Conservation (phyloP, 2,888 invertebrate genomes). For the Tiliacea aurago region DNA sequence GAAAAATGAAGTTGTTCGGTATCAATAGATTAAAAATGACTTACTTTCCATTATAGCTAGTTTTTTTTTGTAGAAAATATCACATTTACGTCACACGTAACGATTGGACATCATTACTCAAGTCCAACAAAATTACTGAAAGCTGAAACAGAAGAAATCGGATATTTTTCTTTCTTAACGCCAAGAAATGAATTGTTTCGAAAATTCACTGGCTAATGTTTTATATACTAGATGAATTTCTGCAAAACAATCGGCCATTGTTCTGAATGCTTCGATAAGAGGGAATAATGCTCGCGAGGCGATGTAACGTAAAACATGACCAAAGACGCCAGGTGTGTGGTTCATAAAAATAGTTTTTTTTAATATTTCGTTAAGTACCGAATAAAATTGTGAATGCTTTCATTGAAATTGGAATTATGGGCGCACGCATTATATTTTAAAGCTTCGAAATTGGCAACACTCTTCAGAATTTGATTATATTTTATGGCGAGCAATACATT, state of each 20-base stretch:
- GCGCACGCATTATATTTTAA: constrained; percentile 14
- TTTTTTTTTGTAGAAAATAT: constrained; percentile 20
- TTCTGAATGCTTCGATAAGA: constrained; percentile 78
- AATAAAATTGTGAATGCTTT: constrained; percentile 30
- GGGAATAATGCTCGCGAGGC: constrained; percentile 49
- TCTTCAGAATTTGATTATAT: constrained; percentile 28
- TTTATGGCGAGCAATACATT: constrained; percentile 37
- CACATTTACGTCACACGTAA: constrained; percentile 52
- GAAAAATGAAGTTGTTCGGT: not conserved
- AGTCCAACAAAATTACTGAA: constrained; percentile 58
- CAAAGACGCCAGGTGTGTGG: constrained; percentile 51
- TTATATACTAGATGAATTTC: constrained; percentile 79
- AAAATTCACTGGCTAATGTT: constrained; percentile 70
- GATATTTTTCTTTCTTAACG: constrained; percentile 66
- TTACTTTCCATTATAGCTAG: constrained; percentile 61
- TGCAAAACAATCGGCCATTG: constrained; percentile 85
- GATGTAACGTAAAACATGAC: constrained; percentile 59
- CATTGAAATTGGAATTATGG: constrained; percentile 33
- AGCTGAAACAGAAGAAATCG: constrained; percentile 66
- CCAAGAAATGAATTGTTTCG: constrained; percentile 71
- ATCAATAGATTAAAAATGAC: constrained; percentile 32
- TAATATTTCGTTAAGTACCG: constrained; percentile 21
- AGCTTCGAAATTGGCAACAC: constrained; percentile 27
- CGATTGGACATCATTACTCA: constrained; percentile 58
- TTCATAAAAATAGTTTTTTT: constrained; percentile 24